Evolutionary conservation across 2,797 vertebrate genomes (phyloP), one percentile per base, ranked within the genome.

Genomic region (Hoplostethus atlanticus): DNA sequence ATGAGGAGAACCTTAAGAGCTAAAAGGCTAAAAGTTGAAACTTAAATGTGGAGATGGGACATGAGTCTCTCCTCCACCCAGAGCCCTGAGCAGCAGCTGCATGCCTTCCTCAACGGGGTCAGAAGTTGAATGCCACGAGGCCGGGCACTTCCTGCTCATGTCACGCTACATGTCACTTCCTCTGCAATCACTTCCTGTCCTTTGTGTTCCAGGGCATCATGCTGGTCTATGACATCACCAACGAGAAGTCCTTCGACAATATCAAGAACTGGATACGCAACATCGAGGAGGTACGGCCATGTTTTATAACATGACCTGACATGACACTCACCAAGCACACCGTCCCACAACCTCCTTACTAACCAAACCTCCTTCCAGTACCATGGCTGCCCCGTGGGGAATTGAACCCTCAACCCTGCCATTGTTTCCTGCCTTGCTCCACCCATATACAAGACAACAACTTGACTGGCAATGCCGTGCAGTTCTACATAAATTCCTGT

Each of bases 191-290:
- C 66, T 80, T 84, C 78, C 83, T 85, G 68, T 72, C 56, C 40
- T 34, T 28, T 77, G 42, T 84, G 40, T 89, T 55, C 28, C 80
- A 99, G 97, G 97, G 97, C 77, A 98, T 98, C 91, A 97, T 99
- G 97, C 91, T 99, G 90, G 97, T 98, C 25, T 98, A 98, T 56
- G 97, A 99, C 89, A 98, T 98, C 92, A 99, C 97, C 82, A 98
- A 96, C 62, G 97, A 99, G 80, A 98, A 98, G 73, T 99, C 97
- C 71, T 99, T 98, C 80, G 97, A 99, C 79, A 99, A 98, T 90
- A 99, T 99, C 87, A 97, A 96, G 89, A 99, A 99, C 87, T 99
- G 97, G 97, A 99, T 99, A 89, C 96, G 97, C 76, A 99, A 99
- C 92, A 99, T 99, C 31, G 97, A 99, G 86, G 97, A 99, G 96